Percentiles rank a stretch among this genome's conserved stretches.
Evolutionary conservation across 2,888 invertebrate species (phyloP).

Genomic region (Andrena bicolor): DNA sequence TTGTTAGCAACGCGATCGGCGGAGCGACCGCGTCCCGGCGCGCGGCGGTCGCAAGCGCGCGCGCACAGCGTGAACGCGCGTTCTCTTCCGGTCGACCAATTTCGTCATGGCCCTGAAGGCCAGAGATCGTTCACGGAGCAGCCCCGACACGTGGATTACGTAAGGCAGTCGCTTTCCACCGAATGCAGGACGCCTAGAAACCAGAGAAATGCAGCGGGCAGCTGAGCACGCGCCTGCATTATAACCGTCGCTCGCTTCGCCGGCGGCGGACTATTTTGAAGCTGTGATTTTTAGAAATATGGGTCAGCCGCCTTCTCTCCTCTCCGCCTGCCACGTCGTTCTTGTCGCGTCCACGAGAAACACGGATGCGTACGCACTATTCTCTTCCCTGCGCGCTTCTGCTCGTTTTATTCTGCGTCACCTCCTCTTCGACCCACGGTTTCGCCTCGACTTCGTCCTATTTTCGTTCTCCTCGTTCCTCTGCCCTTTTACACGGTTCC

Average conservation of each 20-base stretch:
- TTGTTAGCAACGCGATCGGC: slow-evolving; percentile 6
- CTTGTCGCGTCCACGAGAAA: slow-evolving; percentile 28
- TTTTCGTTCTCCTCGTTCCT: slow-evolving; percentile 25
- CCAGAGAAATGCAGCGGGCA: slow-evolving; percentile 63
- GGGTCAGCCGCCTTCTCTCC: slow-evolving; percentile 75
- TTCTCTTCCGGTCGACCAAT: slow-evolving; percentile 52
- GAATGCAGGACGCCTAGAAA: slow-evolving; percentile 59
- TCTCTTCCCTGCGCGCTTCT: background rate
- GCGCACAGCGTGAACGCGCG: slow-evolving; percentile 13
- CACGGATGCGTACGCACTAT: slow-evolving; percentile 16
- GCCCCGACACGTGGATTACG: slow-evolving; percentile 53
- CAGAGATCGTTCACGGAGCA: slow-evolving; percentile 44
- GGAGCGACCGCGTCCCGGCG: background rate
- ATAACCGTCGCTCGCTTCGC: slow-evolving; percentile 46
- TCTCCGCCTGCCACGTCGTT: slow-evolving; percentile 10
- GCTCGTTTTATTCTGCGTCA: slow-evolving; percentile 25
- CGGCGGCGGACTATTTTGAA: slow-evolving; percentile 79
- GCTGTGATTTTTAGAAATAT: slow-evolving; percentile 82
- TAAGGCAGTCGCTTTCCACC: slow-evolving; percentile 56
- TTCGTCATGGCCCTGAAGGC: slow-evolving; percentile 52
- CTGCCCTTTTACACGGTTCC: background rate
- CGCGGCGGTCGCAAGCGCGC: background rate
- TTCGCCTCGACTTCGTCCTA: slow-evolving; percentile 29
- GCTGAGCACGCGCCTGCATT: slow-evolving; percentile 43
- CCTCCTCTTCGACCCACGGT: background rate